Base-by-base conservation (phyloP, 2,888 invertebrate genomes). In the Cryptocephalus moraei region DNA sequence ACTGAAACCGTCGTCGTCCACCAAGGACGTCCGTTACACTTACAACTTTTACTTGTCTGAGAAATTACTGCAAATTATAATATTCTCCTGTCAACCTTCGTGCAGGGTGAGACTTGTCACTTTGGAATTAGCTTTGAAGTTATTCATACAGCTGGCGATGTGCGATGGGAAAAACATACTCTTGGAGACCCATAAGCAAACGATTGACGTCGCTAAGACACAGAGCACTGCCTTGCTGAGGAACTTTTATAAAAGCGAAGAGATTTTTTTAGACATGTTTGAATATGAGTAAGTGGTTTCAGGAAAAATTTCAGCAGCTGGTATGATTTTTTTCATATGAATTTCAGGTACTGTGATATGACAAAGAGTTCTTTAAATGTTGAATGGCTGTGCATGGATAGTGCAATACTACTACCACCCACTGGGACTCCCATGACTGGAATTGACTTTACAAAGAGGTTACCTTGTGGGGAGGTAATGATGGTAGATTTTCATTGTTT, bases 221-320 rank as follows among this genome's bases (percentile, higher is more conserved):
- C 86, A 89, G 64, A 87, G 91, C 56, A 90, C 91, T 44, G 81
- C 87, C 1, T 75, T 90, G 32, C 78, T 96, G 10, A 77, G 91
- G 42, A 92, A 90, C 74, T 94, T 91, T 72, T 95, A 93, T 71
- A 95, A 94, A 79, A 90, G 91, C 60, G 96, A 97, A 73, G 96
- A 97, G 65, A 93, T 97, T 61, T 99, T 99, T 73, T 74, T 97
- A 48, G 97, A 99, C 68, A 89, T 99, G 82, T 99, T 99, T 69
- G 97, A 99, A 72, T 94, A 96, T 69, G 97, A 99, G 77, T 81
- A 61, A 66, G 66, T 62, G 48, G 38, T 31, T 41, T 8, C 12
- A 22, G 6, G 6, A 22, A 22, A 22, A 22, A 22, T 22, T 22
- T 22, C 22, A 22, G n/a, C n/a, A n/a, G n/a, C n/a, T n/a, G n/a